Percentiles rank a stretch among this genome's conserved stretches.
Conservation (phyloP, 1,140 invertebrate species). For the Zaprionus kolodkinae region DNA sequence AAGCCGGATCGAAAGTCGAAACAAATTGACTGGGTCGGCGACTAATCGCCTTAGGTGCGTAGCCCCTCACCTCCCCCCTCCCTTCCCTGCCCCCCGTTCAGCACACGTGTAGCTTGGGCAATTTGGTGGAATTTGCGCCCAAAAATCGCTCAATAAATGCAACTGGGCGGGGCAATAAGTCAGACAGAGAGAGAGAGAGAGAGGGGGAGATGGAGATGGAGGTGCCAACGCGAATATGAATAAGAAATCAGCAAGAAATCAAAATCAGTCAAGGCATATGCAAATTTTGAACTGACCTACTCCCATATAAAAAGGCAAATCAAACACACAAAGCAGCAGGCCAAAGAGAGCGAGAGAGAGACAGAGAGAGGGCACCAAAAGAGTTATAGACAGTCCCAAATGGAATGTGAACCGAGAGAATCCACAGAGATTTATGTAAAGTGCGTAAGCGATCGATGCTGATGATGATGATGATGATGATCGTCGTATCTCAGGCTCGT, state of each 20-base stretch:
- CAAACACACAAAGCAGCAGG: constrained; percentile 49
- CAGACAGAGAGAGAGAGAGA: no score
- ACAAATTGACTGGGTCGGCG: constrained; percentile 53
- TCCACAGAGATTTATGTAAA: constrained; percentile 73
- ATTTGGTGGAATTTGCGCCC: constrained; percentile 32
- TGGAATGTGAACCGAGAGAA: constrained; percentile 36
- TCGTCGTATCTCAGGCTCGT: constrained; percentile 30
- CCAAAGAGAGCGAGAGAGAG: constrained; percentile 24
- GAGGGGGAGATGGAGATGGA: not conserved
- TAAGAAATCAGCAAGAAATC: constrained; percentile 78
- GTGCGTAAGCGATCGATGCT: constrained; percentile 25
- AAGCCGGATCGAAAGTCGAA: constrained; percentile 27
- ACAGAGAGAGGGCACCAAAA: constrained; percentile 12
- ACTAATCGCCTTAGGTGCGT: constrained; percentile 54
- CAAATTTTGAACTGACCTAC: constrained; percentile 83
- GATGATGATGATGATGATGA: constrained; percentile 32
- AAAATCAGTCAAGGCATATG: constrained; percentile 74
- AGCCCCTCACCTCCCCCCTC: not conserved
- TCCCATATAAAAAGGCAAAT: constrained; percentile 78
- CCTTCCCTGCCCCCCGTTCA: not conserved
- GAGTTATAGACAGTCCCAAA: constrained; percentile 39
- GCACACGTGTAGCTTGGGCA: constrained; percentile 26
- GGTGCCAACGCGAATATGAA: constrained; percentile 66
- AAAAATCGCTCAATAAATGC: constrained; percentile 49
- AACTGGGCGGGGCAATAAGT: constrained; percentile 31